These are phyloP conservation scores for Rana temporaria DNA, from an alignment of 2,113 vertebrate species.

Conservation along the genomic window DNA sequence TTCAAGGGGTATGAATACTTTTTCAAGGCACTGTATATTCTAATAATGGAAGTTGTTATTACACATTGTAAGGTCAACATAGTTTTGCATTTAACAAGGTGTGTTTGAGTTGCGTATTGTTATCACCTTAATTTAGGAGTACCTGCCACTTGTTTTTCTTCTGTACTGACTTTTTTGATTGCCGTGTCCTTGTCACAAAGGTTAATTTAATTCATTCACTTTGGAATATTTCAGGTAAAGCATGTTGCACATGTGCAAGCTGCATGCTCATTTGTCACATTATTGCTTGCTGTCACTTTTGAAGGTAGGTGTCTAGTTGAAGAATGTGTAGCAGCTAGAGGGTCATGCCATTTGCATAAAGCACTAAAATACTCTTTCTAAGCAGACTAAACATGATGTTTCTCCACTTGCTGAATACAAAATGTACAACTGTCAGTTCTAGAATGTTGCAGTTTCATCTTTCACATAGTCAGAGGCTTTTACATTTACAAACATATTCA, in stretches of 20 bases:
- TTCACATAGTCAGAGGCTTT: neutral
- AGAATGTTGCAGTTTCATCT: slow-evolving; percentile 40
- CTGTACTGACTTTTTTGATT: slow-evolving; percentile 67
- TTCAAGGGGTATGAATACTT: no score
- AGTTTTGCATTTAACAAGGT: slow-evolving; percentile 49
- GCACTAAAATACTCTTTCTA: slow-evolving; percentile 66
- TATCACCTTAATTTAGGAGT: slow-evolving; percentile 55
- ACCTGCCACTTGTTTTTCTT: slow-evolving; percentile 46
- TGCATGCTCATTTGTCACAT: slow-evolving; percentile 91
- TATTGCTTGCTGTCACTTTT: slow-evolving; percentile 90
- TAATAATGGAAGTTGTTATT: no score
- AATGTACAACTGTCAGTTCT: slow-evolving; percentile 57
- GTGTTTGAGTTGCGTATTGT: slow-evolving; percentile 57
- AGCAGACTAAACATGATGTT: slow-evolving; percentile 53
- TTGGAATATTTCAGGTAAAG: slow-evolving; percentile 73
- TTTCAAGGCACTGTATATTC: no score
- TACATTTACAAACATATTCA: slow-evolving; percentile 53
- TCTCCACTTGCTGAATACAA: slow-evolving; percentile 58
- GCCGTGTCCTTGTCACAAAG: slow-evolving; percentile 84
- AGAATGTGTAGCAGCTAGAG: slow-evolving; percentile 87
- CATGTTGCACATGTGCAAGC: slow-evolving; percentile 77
- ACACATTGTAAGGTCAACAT: no score
- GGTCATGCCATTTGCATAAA: slow-evolving; percentile 92
- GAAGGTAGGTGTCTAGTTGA: slow-evolving; percentile 95
- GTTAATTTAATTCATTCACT: slow-evolving; percentile 79